Percentiles rank a stretch among this genome's conserved stretches.
Evolutionary conservation across 2,888 invertebrate genomes (phyloP).

Genomic region (Criorhina ranunculi): DNA sequence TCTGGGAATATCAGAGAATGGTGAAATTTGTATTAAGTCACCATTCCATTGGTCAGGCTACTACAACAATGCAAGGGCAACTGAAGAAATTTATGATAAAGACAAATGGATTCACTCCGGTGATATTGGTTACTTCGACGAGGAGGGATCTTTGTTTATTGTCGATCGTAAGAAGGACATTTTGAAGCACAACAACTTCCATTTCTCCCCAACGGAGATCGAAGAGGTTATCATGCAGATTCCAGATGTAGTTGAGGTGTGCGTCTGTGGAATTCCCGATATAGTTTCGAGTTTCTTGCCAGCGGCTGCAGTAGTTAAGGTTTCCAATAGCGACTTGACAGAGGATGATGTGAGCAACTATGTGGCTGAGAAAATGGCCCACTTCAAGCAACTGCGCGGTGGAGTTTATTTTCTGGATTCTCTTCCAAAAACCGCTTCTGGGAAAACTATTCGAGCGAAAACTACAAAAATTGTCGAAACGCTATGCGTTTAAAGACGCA

Average conservation of each 20-base stretch:
- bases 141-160: conserved; percentile 71
- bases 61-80: conserved; percentile 67
- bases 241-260: conserved; percentile 72
- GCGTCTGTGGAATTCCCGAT: too few relatives aligned
- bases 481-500: too few relatives aligned
- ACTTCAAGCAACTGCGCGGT: too few relatives aligned
- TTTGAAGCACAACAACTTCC: conserved; percentile 77
- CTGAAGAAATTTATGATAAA: conserved; percentile 54
- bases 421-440: too few relatives aligned
- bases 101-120: conserved; percentile 77
- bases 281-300: too few relatives aligned
- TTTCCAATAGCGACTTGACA: too few relatives aligned
- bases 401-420: too few relatives aligned
- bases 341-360: too few relatives aligned
- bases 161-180: conserved; percentile 78
- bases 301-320: too few relatives aligned
- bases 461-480: too few relatives aligned
- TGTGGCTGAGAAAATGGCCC: too few relatives aligned
- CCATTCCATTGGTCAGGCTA: conserved; percentile 76
- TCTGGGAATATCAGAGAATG: conserved; percentile 65
- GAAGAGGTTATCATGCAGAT: conserved; percentile 74
- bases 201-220: conserved; percentile 78
- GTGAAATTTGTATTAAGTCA: conserved; percentile 74
- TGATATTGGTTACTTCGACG: conserved; percentile 78
- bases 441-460: too few relatives aligned